Percentiles rank a stretch among this genome's conserved stretches.
Conservation (phyloP, 2,888 invertebrate species). For the Drosophila multiciliata region DNA sequence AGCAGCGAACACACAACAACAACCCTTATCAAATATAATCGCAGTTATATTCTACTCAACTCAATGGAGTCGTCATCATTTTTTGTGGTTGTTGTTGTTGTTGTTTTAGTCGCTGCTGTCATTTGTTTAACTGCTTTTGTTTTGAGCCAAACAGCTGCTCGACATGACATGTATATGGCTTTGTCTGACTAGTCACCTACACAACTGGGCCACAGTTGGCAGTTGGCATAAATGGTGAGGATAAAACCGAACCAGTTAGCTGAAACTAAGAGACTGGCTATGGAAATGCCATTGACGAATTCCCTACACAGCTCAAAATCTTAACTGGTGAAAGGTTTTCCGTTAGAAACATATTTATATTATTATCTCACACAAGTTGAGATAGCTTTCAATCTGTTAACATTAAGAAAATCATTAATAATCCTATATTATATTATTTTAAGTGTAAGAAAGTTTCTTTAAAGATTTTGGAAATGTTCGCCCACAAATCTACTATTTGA, state of each 20-base stretch:
- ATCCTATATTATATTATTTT: background rate
- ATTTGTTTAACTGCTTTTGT: conserved; percentile 61
- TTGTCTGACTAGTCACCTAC: conserved; percentile 17
- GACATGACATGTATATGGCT: conserved; percentile 54
- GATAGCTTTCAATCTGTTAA: background rate
- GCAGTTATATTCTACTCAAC: conserved; percentile 45
- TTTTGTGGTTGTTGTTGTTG: conserved; percentile 4
- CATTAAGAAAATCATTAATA: background rate
- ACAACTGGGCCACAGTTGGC: conserved; percentile 20
- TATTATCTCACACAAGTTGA: background rate
- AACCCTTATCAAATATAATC: conserved; percentile 63
- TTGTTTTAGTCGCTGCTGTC: conserved; percentile 41
- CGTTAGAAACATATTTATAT: background rate
- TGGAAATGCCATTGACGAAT: conserved; percentile 2
- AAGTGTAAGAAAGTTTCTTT: background rate
- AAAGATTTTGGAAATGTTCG: background rate
- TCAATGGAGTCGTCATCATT: conserved; percentile 64
- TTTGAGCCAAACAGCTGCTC: conserved; percentile 69
- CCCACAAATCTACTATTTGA: background rate
- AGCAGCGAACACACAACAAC: conserved; percentile 22
- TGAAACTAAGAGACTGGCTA: background rate
- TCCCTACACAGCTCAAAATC: background rate
- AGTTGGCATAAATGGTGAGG: conserved; percentile 7
- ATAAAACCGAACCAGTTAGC: conserved; percentile 9
- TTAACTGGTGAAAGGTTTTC: background rate